A percentile compares a stretch with the other conserved stretches of the same genome.
phyloP scores from a whole-genome alignment of 35 echinoderm and acorn worm species.

The Lytechinus variegatus region DNA sequence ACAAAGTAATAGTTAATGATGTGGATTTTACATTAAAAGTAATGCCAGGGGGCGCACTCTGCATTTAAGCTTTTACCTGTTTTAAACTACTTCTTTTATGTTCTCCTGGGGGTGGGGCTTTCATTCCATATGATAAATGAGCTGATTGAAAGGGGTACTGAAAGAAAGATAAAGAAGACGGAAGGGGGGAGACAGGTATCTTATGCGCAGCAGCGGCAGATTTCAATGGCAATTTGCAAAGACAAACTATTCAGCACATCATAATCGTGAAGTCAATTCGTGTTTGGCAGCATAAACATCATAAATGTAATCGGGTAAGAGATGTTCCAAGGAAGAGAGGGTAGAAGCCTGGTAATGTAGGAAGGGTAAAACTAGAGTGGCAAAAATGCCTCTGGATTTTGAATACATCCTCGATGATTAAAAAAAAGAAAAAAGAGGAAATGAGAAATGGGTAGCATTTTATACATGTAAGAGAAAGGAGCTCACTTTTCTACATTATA shows the following conservation, averaged over 20 bases:
- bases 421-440: not conserved
- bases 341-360: not conserved
- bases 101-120: not conserved
- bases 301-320: not conserved
- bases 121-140: not conserved
- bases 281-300: not conserved
- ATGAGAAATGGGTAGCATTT: not conserved
- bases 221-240: not conserved
- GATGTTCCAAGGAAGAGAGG: not conserved
- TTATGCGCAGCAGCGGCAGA: not conserved
- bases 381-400: not conserved
- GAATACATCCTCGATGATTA: not conserved
- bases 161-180: not conserved
- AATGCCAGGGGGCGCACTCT: not conserved
- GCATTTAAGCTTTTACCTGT: not conserved
- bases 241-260: not conserved
- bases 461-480: not conserved
- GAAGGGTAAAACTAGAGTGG: not conserved
- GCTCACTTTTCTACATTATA: not conserved
- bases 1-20: not conserved
- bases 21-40: constrained; percentile 2
- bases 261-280: not conserved
- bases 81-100: not conserved
- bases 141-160: not conserved
- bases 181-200: not conserved